These are phyloP conservation scores for Diprion similis DNA, from an alignment of 1,140 invertebrate species.

Conservation along the genomic window DNA sequence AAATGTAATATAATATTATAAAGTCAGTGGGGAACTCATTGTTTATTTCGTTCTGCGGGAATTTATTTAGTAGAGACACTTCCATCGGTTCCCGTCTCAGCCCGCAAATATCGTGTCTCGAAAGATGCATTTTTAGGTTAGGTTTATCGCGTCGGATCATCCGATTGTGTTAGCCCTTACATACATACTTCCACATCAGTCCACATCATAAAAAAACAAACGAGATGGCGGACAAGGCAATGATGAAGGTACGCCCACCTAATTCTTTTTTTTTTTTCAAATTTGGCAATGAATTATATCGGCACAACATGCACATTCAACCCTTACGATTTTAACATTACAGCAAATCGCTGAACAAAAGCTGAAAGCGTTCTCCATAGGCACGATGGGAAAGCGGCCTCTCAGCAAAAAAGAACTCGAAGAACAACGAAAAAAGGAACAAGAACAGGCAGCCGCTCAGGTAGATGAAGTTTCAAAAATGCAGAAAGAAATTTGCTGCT, in stretches of 20 bases:
- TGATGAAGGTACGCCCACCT: slow-evolving; percentile 52
- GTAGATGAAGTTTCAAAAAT: slow-evolving; percentile 52
- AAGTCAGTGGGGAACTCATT: too few species aligned
- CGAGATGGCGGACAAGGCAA: slow-evolving; percentile 56
- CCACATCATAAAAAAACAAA: too few species aligned
- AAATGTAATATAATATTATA: too few species aligned
- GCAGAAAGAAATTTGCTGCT: too few species aligned
- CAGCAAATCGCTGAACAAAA: slow-evolving; percentile 78
- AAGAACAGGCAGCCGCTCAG: slow-evolving; percentile 84
- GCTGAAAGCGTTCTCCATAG: slow-evolving; percentile 83
- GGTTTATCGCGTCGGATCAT: background rate
- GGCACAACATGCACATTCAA: too few species aligned
- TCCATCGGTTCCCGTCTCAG: too few species aligned
- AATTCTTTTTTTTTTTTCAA: slow-evolving; percentile 12
- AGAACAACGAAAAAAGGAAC: slow-evolving; percentile 87
- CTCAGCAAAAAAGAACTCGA: slow-evolving; percentile 88
- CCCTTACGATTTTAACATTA: slow-evolving; percentile 18
- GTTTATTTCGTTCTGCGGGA: too few species aligned
- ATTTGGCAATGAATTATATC: too few species aligned
- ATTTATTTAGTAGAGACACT: too few species aligned
- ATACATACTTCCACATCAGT: too few species aligned
- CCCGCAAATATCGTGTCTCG: too few species aligned
- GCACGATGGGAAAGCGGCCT: slow-evolving; percentile 80
- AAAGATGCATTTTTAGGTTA: slow-evolving; percentile 27
- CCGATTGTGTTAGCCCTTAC: too few species aligned